Evolutionary conservation across 2,888 invertebrate species (phyloP), one percentile per base, ranked within the genome.

Genomic region (Harmothoe impar): DNA sequence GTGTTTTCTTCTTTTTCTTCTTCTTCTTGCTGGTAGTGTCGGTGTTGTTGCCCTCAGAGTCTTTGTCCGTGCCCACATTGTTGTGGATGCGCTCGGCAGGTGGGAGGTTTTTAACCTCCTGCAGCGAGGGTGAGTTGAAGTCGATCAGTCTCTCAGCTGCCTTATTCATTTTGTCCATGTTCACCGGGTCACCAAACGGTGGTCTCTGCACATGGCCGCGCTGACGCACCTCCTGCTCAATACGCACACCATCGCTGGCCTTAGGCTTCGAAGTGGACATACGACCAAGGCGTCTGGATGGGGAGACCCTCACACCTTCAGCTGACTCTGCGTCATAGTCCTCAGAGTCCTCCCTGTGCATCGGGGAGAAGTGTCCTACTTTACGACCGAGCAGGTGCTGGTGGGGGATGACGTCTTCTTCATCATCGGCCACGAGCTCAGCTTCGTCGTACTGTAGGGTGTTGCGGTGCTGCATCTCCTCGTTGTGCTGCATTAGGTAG

Each of bases 1-100:
- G 51, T 17, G 20, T 51, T 56, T 90, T 90, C 81, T 90, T 90
- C 84, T 90, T 90, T 33, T 90, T 90, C 84, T 56, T 81, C 25
- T 90, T 90, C 81, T 90, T 90, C 56, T 90, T 90, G 43, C 51
- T 35, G 54, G 72, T 81, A 17, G 52, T 90, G 29, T 78, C 81
- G 20, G 78, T 81, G 33, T 84, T 78, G 81, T 54, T 90, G 52
- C 35, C 35, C 43, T 54, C 56, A 12, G 56, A 17, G n/a, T 90
- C 90, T 68, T 68, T 62, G 31, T 35, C 56, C n/a, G 0, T 33
- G 0, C 15, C 43, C 17, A 29, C 15, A 25, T 43, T 35, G 81
- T 81, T 81, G 43, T 35, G 81, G 81, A 86, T 86, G 17, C 86
- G 86, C 54, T 86, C 56, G 12, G 29, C 86, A 54, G 86, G 86